Evolutionary conservation across 2,888 invertebrate species (phyloP).

Genomic region (Bibio marci): DNA sequence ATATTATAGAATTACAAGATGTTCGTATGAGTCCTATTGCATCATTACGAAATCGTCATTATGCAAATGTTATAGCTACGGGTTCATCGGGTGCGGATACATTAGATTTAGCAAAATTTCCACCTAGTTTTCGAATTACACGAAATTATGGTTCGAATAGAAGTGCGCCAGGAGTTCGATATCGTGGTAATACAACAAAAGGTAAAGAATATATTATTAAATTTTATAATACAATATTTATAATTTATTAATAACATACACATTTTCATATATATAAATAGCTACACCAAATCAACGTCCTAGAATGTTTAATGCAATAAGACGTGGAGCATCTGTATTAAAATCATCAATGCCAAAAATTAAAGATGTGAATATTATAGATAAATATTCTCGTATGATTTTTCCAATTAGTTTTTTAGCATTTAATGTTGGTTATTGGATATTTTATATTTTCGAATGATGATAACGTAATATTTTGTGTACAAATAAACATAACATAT

Average conservation of each 20-base stretch:
- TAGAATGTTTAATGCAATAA: constrained; percentile 63
- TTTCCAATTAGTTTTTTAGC: constrained; percentile 92
- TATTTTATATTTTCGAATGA: constrained; percentile 69
- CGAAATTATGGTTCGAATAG: constrained; percentile 39
- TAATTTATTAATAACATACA: background rate
- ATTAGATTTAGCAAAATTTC: constrained; percentile 46
- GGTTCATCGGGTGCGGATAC: constrained; percentile 38
- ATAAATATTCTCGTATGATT: constrained; percentile 88
- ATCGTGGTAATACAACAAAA: constrained; percentile 32
- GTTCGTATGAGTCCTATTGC: constrained; percentile 70
- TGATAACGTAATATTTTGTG: constrained; percentile 6
- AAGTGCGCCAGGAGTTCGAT: constrained; percentile 34
- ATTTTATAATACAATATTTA: background rate
- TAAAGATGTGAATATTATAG: constrained; percentile 93
- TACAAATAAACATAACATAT: no score
- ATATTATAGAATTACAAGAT: constrained; percentile 83
- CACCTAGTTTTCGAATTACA: constrained; percentile 59
- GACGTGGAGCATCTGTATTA: constrained; percentile 68
- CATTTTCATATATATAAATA: constrained; percentile 18
- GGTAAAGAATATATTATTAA: constrained; percentile 19
- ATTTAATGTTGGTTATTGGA: constrained; percentile 93
- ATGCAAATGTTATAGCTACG: constrained; percentile 40
- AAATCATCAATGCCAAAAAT: constrained; percentile 89
- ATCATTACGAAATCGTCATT: constrained; percentile 52
- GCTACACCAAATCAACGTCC: constrained; percentile 41